Conservation (phyloP, 2,113 vertebrate genomes). For the Chamaetylas fuelleborni region DNA sequence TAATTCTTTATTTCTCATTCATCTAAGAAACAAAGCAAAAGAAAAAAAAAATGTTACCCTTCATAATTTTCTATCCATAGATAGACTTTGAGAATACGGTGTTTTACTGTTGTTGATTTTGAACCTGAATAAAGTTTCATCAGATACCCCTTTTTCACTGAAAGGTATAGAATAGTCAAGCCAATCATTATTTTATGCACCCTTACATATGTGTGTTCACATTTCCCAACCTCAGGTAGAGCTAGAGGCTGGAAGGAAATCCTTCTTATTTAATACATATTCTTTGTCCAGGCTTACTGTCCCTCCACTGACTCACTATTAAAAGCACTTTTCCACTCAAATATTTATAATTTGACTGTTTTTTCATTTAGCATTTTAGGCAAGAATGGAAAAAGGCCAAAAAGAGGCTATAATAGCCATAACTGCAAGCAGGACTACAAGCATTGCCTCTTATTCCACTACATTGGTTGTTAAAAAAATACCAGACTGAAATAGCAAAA, state of each 20-base stretch:
- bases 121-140: neutral
- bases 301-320: neutral
- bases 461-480: neutral
- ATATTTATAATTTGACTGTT: neutral
- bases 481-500: neutral
- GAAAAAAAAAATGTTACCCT: neutral
- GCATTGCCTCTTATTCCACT: neutral
- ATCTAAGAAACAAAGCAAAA: neutral
- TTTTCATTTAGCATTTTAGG: neutral
- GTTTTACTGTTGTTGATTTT: neutral
- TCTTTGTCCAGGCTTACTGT: neutral
- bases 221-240: neutral
- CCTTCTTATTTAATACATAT: neutral
- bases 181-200: neutral
- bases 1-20: neutral
- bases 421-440: neutral
- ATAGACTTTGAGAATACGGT: neutral
- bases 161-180: neutral
- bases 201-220: neutral
- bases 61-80: neutral
- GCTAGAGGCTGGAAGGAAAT: neutral
- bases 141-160: neutral
- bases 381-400: neutral
- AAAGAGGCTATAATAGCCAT: neutral
- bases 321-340: neutral